Percentiles rank a stretch among this genome's conserved stretches.
These are phyloP conservation scores for Drosophila macrospina DNA, from an alignment of 2,888 invertebrate genomes.

Conservation along the genomic window DNA sequence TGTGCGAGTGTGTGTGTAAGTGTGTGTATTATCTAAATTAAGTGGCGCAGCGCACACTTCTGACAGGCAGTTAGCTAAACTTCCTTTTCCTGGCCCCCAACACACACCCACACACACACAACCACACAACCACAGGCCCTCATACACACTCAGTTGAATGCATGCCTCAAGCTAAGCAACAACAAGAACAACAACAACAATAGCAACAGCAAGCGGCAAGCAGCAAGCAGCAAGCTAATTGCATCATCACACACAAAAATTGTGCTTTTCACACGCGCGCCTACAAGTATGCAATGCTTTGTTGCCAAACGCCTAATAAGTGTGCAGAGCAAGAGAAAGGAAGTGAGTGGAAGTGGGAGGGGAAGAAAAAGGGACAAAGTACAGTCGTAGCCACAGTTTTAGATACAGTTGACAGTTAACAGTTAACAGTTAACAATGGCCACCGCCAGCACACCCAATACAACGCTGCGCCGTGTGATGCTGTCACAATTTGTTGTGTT, in stretches of 20 bases:
- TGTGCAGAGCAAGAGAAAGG: slow-evolving; percentile 44
- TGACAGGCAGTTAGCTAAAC: slow-evolving; percentile 63
- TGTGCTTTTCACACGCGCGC: slow-evolving; percentile 31
- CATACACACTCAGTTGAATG: slow-evolving; percentile 41
- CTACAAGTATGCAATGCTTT: slow-evolving; percentile 59
- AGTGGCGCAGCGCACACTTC: slow-evolving; percentile 66
- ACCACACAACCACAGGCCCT: slow-evolving; percentile 21
- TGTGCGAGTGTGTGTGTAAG: slow-evolving; percentile 10
- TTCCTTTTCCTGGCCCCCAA: slow-evolving; percentile 72
- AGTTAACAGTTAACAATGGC: slow-evolving; percentile 42
- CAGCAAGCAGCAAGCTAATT: slow-evolving; percentile 61
- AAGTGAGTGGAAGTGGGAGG: background rate
- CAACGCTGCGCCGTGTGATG: slow-evolving; percentile 23
- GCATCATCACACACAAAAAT: slow-evolving; percentile 53
- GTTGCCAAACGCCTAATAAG: slow-evolving; percentile 70
- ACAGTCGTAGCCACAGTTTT: slow-evolving; percentile 29
- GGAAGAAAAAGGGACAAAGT: background rate
- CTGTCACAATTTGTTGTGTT: slow-evolving; percentile 50
- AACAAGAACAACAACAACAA: too few relatives aligned
- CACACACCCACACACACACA: slow-evolving; percentile 22
- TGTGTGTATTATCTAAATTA: slow-evolving; percentile 74
- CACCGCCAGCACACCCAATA: slow-evolving; percentile 25
- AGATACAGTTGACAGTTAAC: slow-evolving; percentile 40
- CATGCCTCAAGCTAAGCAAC: slow-evolving; percentile 67
- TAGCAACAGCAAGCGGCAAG: slow-evolving; percentile 37